Base-by-base conservation (phyloP, 1,140 invertebrate genomes). In the Papilio xuthus region DNA sequence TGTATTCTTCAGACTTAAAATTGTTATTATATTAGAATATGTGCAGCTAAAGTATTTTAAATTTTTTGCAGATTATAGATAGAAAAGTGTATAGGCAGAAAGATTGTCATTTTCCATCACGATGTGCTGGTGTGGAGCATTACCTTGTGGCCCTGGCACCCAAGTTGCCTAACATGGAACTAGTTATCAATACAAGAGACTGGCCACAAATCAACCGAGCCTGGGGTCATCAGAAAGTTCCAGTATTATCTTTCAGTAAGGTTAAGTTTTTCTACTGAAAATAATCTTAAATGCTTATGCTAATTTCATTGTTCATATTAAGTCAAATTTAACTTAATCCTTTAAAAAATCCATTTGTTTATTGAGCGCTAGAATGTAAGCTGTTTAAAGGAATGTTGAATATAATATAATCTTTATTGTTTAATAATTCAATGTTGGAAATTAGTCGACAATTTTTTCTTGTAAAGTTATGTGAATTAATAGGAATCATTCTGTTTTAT, bases 221-320 rank as follows among this genome's bases (percentile, higher is more conserved):
- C 78, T 96, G 95, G 93, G 94, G 95, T 2, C 92, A 95, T 81
- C 94, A 95, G 32, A 86, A 90, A 82, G 87, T 81, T 50, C 98
- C 98, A 26, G 95, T 99, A 32, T 98, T 99, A 90, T 99, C 98
- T 10, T 99, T 99, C 87, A 99, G 98, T 92, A 99, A 99, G 95
- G 97, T 97, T 88, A 89, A 79, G 74, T 78, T 82, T 82, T 84
- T 60, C 44, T 63, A 79, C 72, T 53, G 18, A 53, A 53, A 74
- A 50, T 82, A 76, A 53, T 73, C 67, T 77, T 81, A 37, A 37
- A 7, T 78, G 26, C 37, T 50, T 79, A 70, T 60, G 18, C 15
- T 60, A 37, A 15, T 28, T 76, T 70, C 4, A 37, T 6, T 32
- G n/a, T n/a, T n/a, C n/a, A n/a, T n/a, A n/a, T n/a, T n/a, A n/a